Evolutionary conservation across 1,140 invertebrate species (phyloP).

Genomic region (Trichogramma pretiosum): DNA sequence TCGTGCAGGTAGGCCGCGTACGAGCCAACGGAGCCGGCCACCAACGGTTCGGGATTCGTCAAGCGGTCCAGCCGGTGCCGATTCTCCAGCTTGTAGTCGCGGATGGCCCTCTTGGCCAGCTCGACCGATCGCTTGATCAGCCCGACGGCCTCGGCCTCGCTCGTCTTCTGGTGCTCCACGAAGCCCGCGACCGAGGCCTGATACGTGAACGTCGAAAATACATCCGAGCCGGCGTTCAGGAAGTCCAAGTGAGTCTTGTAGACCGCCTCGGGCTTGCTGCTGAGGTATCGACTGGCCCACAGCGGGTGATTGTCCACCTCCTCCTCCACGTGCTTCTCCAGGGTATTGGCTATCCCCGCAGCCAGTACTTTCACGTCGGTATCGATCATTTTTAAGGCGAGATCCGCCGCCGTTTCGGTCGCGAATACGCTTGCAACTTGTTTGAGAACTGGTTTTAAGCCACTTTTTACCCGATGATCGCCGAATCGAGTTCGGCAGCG

Average conservation of each 20-base stretch:
- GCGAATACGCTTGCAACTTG: no score
- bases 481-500: no score
- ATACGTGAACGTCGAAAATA: slow-evolving; percentile 81
- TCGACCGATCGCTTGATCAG: slow-evolving; percentile 63
- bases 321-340: slow-evolving; percentile 58
- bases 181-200: slow-evolving; percentile 79
- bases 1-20: slow-evolving; percentile 82
- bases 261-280: slow-evolving; percentile 61
- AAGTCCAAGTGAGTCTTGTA: slow-evolving; percentile 70
- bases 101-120: slow-evolving; percentile 55
- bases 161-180: slow-evolving; percentile 57
- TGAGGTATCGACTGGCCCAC: slow-evolving; percentile 72
- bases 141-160: slow-evolving; percentile 51
- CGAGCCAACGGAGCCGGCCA: slow-evolving; percentile 81
- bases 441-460: no score
- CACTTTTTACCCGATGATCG: no score
- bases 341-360: no score
- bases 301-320: slow-evolving; percentile 66
- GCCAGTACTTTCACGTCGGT: no score
- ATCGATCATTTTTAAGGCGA: no score
- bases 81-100: slow-evolving; percentile 47
- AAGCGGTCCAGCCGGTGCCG: no score
- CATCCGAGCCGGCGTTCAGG: slow-evolving; percentile 68
- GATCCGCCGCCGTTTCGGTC: no score
- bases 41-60: slow-evolving; percentile 50